Evolutionary conservation across 2,113 vertebrate species (phyloP), one percentile per base, ranked within the genome.

Genomic region (Corydoras maculifer): DNA sequence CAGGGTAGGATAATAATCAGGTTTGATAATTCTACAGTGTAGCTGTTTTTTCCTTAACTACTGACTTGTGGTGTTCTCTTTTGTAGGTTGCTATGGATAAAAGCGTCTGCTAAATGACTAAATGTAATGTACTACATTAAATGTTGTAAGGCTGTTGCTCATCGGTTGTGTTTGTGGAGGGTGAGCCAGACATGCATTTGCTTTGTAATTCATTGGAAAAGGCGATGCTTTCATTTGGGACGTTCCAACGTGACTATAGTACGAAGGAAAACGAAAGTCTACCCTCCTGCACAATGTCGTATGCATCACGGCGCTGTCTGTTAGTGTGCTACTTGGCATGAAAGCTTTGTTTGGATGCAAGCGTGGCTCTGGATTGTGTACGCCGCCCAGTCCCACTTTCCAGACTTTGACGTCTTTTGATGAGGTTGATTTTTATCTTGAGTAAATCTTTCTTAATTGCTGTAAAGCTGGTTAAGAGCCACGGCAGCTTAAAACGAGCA

Each of bases 201-300:
- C 82, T 84, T 83, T 78, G 80, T 86, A 87, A 88, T 89, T 85
- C 84, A 35, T 58, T 25, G 80, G 79, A 81, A 85, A 81, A 79
- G 77, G 87, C 78, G 76, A 84, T 83, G 84, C 79, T 76, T 70
- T 78, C 74, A 70, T 73, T 77, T 61, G 73, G 80, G 82, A 78
- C 78, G 82, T 83, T 83, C 81, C 77, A 79, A 43, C 35, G 79
- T 83, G 58, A 68, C 65, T 67, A 50, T 59, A 30, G 54, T 65
- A 69, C 53, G 13, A 3, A 30, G 50, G 29, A 32, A 43, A 43
- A 43, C 35, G 18, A 10, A 62, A 76, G 55, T 72, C 64, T 62
- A 53, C 48, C 18, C 15, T 58, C 64, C 68, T 60, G 43, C 57
- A 12, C 29, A 58, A 50, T 76, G 65, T 58, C 15, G 12, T 62